Percentiles rank a stretch among this genome's conserved stretches.
These are phyloP conservation scores for Hippocampus comes DNA, from an alignment of 2,113 vertebrate genomes.

Conservation along the genomic window DNA sequence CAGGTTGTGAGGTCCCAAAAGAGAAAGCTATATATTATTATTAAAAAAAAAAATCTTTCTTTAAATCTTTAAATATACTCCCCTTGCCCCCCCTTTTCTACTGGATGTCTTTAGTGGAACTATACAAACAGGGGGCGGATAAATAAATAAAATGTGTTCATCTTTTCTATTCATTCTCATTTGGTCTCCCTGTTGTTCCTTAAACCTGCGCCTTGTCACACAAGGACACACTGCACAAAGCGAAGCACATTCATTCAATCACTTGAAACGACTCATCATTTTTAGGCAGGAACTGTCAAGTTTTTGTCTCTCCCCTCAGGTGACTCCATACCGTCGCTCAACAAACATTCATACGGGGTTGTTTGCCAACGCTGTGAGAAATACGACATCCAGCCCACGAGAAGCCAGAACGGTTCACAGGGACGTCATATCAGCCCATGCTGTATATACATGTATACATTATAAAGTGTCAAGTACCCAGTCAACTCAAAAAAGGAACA, in stretches of 20 bases:
- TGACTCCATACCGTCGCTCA: constrained; percentile 44
- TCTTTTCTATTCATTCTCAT: constrained; percentile 57
- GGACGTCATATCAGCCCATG: constrained; percentile 71
- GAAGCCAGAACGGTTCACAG: constrained; percentile 62
- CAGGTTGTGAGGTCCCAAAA: constrained; percentile 71
- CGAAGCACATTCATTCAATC: constrained; percentile 63
- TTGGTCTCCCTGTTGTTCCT: constrained; percentile 62
- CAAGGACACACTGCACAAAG: constrained; percentile 68
- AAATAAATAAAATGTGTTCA: constrained; percentile 70
- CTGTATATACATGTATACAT: constrained; percentile 76
- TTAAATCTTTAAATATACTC: no score
- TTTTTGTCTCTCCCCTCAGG: constrained; percentile 57
- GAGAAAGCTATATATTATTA: constrained; percentile 57
- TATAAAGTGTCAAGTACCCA: constrained; percentile 83
- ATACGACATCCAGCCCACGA: constrained; percentile 71
- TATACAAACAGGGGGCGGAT: constrained; percentile 72
- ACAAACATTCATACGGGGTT: constrained; percentile 65
- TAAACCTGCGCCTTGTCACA: constrained; percentile 64
- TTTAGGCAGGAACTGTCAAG: constrained; percentile 70
- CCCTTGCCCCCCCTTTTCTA: constrained; percentile 29
- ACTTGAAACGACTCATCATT: constrained; percentile 48
- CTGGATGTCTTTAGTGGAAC: constrained; percentile 76
- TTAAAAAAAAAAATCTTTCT: constrained; percentile 54
- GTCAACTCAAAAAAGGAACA: constrained; percentile 64
- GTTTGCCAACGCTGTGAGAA: constrained; percentile 64